phyloP scores from a whole-genome alignment of 2,113 vertebrate species.

The Podarcis muralis region DNA sequence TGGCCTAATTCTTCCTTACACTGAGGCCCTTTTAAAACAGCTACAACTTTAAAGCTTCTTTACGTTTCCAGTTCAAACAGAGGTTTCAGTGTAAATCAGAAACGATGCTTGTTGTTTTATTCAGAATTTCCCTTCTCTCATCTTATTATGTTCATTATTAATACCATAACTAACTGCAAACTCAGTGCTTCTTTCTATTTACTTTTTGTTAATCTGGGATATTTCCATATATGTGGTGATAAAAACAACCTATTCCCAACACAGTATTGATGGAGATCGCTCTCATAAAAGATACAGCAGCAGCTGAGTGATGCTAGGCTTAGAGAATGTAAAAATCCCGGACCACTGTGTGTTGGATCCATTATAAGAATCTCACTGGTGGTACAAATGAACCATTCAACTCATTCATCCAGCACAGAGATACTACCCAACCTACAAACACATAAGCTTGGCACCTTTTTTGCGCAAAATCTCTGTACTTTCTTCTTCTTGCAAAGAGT shows the following conservation, averaged over 20 bases:
- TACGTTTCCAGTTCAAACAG: not conserved
- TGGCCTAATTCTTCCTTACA: slow-evolving; percentile 26
- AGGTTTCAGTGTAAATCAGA: not conserved
- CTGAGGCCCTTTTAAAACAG: slow-evolving; percentile 5
- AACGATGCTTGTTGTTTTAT: not conserved
- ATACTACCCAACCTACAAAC: not conserved
- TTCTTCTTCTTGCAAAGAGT: not conserved
- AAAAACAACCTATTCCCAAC: not conserved
- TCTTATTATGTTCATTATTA: not conserved
- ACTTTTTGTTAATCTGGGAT: not conserved
- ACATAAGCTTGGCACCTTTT: not conserved
- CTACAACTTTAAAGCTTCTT: slow-evolving; percentile 12
- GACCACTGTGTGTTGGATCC: not conserved
- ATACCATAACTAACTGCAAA: not conserved
- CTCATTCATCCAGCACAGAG: not conserved
- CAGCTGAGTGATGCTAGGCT: not conserved
- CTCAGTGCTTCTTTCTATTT: not conserved
- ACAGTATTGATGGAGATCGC: not conserved
- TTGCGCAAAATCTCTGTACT: too few species aligned
- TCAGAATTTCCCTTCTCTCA: not conserved
- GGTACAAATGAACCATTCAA: not conserved
- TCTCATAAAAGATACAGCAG: not conserved
- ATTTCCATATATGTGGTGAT: not conserved
- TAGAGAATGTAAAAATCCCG: not conserved
- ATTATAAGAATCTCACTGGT: not conserved